Evolutionary conservation across 2,888 invertebrate species (phyloP).

Genomic region (Taphrorychus bicolor): DNA sequence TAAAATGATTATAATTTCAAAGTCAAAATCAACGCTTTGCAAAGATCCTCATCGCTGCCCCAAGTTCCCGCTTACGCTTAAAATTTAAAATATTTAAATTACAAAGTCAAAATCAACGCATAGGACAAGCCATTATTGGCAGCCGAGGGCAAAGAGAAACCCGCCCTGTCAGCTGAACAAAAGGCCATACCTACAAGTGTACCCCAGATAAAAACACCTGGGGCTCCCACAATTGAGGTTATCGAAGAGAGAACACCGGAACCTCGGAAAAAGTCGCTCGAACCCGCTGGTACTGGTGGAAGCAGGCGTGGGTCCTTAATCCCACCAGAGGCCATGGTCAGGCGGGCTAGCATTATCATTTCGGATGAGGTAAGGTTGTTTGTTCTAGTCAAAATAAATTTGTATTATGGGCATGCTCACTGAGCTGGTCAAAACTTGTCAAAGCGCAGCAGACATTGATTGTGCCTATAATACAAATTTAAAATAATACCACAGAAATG

Average conservation of each 20-base stretch:
- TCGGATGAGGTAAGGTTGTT: slow-evolving; percentile 83
- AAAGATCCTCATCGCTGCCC: background rate
- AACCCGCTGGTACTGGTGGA: slow-evolving; percentile 62
- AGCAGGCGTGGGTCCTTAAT: slow-evolving; percentile 86
- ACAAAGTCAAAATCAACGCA: slow-evolving; percentile 6
- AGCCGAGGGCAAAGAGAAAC: slow-evolving; percentile 46
- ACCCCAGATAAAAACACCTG: slow-evolving; percentile 76
- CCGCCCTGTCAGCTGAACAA: slow-evolving; percentile 45
- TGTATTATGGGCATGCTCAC: background rate
- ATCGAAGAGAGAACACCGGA: slow-evolving; percentile 77
- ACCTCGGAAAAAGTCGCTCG: slow-evolving; percentile 74
- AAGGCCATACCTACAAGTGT: slow-evolving; percentile 54
- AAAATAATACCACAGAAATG: too few species aligned
- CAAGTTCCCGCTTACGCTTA: slow-evolving; percentile 6
- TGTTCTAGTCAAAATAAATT: background rate
- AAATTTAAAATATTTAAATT: background rate
- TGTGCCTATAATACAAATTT: slow-evolving; percentile 22
- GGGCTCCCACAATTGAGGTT: slow-evolving; percentile 87
- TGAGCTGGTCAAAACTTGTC: too few species aligned
- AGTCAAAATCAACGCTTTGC: background rate
- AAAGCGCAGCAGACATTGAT: background rate
- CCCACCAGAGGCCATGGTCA: slow-evolving; percentile 85
- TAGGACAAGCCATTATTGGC: slow-evolving; percentile 54
- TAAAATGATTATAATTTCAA: background rate
- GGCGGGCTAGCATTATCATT: slow-evolving; percentile 89